Evolutionary conservation across 37 sponge, comb jelly and placozoan genomes (phyloP), one percentile per base, ranked within the genome.

Genomic region (Petrosia ficiformis): DNA sequence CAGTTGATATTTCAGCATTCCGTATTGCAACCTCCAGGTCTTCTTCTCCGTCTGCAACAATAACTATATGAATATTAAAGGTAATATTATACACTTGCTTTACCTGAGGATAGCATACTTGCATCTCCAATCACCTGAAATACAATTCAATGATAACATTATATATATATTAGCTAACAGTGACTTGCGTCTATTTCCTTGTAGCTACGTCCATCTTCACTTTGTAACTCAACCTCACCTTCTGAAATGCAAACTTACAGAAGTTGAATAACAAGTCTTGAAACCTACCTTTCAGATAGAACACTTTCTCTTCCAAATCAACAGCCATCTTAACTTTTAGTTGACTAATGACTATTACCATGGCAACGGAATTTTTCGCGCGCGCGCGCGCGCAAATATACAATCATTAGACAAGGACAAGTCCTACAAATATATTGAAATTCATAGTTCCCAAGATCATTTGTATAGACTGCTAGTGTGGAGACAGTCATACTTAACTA

Each of bases 161-260:
- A 29, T 11, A 6, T 6, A 26, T 11, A 26, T 61, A 11, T 6
- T 26, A 26, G 30, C 21, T 73, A 33, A n/a, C n/a, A 36, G 10
- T 16, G 14, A 30, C 32, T 58, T 35, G 25, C 30, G 28, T 31
- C 37, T n/a, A 85, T 73, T 81, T 84, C 82, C 60, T 84, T 79
- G 64, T 90, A 90, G 1, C 44, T 31, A 67, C 80, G 84, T 26
- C 65, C 85, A 77, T 84, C 90, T 24, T 84, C 86, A 75, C 85
- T 90, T 31, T 83, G 82, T 41, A 21, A 77, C 63, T 84, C 81
- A 44, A 90, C 11, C n/a, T n/a, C 25, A 31, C 71, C 77, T 30
- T 84, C 90, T 84, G 73, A 11, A 28, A 34, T 28, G 65, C 43
- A 8, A 22, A 57, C n/a, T 22, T 36, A 22, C 3, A 6, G 28